Base-by-base conservation (phyloP, 1,140 invertebrate genomes). In the Drosophila triauraria region DNA sequence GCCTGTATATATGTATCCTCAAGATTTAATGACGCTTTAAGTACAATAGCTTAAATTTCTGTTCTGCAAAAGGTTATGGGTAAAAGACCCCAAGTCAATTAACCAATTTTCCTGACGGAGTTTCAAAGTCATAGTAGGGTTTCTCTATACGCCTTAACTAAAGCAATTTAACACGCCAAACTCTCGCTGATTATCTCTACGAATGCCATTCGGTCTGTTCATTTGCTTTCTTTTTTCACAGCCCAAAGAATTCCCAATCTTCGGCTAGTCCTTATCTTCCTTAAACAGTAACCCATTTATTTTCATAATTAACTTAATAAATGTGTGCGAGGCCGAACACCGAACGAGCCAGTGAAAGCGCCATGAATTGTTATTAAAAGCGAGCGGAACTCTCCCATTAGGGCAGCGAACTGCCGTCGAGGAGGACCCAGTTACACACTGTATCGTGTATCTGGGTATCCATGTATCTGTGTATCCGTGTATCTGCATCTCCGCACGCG, bases 271-370 rank as follows among this genome's bases (percentile, higher is more conserved):
- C 13, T 48, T 50, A 50, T 10, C 32, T 12, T 63, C 58, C 35
- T 12, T 20, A 43, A 32, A 53, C 47, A 53, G 32, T 56, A 43
- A 23, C 44, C 61, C 79, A 82, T 82, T 78, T 82, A 82, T 82
- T 78, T 82, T 82, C 80, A 82, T 82, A 82, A 82, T 82, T 82
- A 82, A 82, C 80, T 78, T 82, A 82, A 82, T 82, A 82, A 82
- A 82, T 82, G 80, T 82, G 75, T 82, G 75, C 62, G 62, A 74
- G 79, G 74, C 78, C 68, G 77, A 60, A 75, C 30, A 50, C 69
- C 59, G 20, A 25, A 9, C 32, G 61, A 40, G 63, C 61, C 50
- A 62, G 75, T 79, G 80, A 83, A 83, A 83, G 80, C 80, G 70
- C 69, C 80, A 83, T 83, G 80, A 82, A 83, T 83, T 83, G 78